phyloP scores from a whole-genome alignment of 2,797 vertebrate species.

The Micromesistius poutassou region DNA sequence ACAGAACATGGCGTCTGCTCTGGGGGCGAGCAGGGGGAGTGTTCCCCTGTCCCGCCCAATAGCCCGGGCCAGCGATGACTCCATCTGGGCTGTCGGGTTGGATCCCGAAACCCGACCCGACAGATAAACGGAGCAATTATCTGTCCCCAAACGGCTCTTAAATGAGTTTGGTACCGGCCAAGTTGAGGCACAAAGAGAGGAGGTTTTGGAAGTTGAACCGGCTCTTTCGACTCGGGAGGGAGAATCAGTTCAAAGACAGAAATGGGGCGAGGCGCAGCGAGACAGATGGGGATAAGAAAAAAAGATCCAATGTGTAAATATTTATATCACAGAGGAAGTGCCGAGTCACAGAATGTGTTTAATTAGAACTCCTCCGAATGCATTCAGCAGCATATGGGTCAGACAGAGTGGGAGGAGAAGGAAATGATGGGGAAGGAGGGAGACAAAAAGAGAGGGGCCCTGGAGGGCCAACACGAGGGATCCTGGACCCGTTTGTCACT shows the following conservation, averaged over 20 bases:
- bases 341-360: conserved; percentile 54
- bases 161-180: conserved; percentile 40
- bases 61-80: conserved; percentile 40
- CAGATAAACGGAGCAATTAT: conserved; percentile 58
- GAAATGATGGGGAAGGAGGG: conserved; percentile 10
- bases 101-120: conserved; percentile 54
- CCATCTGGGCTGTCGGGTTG: conserved; percentile 53
- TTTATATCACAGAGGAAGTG: background rate
- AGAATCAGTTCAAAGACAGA: background rate
- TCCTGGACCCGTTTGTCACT: background rate
- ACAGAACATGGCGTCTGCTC: conserved; percentile 21
- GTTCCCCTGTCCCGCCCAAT: conserved; percentile 32
- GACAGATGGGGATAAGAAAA: background rate
- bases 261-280: background rate
- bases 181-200: conserved; percentile 37
- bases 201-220: background rate
- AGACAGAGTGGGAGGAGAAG: background rate
- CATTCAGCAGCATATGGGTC: background rate
- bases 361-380: conserved; percentile 23
- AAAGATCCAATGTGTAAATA: background rate
- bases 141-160: conserved; percentile 49
- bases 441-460: conserved; percentile 4
- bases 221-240: background rate
- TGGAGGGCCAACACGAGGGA: background rate
- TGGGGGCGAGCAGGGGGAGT: conserved; percentile 31